Conservation (phyloP, 2,797 vertebrate genomes). For the Peromyscus attwateri region DNA sequence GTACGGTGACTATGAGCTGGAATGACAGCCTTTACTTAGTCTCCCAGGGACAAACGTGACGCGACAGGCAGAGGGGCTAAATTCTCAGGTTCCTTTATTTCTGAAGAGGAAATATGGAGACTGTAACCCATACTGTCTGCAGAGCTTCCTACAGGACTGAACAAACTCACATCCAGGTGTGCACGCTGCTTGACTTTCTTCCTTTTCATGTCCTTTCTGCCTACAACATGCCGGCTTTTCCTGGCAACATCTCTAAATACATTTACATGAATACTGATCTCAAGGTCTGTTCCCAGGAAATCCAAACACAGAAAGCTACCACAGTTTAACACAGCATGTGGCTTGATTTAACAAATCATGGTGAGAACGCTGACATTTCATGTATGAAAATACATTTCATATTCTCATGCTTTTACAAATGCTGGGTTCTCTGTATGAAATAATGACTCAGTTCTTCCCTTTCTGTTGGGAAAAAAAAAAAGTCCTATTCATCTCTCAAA, state of each 20-base stretch:
- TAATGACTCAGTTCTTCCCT: not conserved
- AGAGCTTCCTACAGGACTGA: not conserved
- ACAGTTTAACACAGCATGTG: not conserved
- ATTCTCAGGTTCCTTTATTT: not conserved
- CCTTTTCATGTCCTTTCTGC: not conserved
- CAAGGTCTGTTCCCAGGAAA: constrained; percentile 14
- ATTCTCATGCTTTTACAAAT: not conserved
- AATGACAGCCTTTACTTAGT: not conserved
- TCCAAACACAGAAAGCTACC: not conserved
- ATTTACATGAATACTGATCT: not conserved
- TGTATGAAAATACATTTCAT: constrained; percentile 39
- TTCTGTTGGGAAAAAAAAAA: not conserved
- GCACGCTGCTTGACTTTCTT: not conserved
- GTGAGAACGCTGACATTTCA: not conserved
- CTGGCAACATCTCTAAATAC: not conserved
- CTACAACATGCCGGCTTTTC: not conserved
- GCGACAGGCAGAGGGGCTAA: not conserved
- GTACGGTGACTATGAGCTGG: not conserved
- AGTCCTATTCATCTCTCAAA: not conserved
- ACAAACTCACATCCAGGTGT: not conserved
- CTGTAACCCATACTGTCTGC: not conserved
- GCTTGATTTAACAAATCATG: constrained; percentile 14
- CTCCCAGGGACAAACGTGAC: not conserved
- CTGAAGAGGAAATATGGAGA: not conserved
- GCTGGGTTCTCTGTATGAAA: constrained; percentile 49